Conservation (phyloP, 1,140 invertebrate species). For the Eubasilissa regina region DNA sequence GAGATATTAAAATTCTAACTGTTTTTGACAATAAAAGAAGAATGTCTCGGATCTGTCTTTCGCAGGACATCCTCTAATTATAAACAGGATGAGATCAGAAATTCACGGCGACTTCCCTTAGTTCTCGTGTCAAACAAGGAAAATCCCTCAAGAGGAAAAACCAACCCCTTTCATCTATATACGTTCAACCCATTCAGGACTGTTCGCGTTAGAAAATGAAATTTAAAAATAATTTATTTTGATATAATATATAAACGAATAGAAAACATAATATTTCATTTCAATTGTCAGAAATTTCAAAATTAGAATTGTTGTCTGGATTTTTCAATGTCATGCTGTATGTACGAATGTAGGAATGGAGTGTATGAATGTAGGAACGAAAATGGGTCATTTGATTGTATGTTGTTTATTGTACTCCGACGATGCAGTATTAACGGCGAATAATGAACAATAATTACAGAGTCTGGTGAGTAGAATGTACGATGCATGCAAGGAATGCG, state of each 20-base stretch:
- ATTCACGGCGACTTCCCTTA: conserved; percentile 12
- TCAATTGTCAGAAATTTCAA: neutral
- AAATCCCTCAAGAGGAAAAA: conserved; percentile 34
- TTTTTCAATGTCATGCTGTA: no score
- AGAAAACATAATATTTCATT: neutral
- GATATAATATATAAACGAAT: neutral
- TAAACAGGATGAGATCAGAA: conserved; percentile 24
- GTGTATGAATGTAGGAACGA: no score
- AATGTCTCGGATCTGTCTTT: conserved; percentile 4
- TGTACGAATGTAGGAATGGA: no score
- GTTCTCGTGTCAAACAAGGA: conserved; percentile 27
- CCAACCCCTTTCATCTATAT: neutral
- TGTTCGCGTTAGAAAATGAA: no score
- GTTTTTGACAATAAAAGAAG: conserved; percentile 28
- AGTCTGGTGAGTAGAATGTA: no score
- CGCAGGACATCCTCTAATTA: conserved; percentile 23
- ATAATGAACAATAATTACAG: no score
- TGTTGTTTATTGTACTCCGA: no score
- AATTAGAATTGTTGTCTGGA: neutral
- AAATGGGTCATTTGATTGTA: no score
- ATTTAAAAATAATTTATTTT: neutral
- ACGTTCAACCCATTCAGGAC: conserved; percentile 13
- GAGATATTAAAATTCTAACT: conserved; percentile 18
- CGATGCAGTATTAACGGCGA: no score
- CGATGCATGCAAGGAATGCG: no score